These are phyloP conservation scores for Papilio protenor DNA, from an alignment of 2,888 invertebrate genomes.

Conservation along the genomic window DNA sequence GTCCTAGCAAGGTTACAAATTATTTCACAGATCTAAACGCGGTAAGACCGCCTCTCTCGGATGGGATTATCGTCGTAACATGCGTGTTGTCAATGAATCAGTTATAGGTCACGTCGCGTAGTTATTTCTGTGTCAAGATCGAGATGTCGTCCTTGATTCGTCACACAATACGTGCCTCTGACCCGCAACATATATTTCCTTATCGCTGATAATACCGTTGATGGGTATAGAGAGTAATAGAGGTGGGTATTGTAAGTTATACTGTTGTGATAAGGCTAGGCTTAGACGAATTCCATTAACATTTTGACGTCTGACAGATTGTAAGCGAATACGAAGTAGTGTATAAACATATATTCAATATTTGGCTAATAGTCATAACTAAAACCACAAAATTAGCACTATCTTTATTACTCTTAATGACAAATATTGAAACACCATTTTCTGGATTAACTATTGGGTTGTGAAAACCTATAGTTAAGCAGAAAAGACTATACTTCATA, in stretches of 20 bases:
- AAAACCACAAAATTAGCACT: too few relatives aligned
- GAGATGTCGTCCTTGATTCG: conserved; percentile 34
- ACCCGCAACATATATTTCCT: conserved; percentile 18
- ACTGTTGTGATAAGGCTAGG: not conserved
- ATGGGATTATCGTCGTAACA: not conserved
- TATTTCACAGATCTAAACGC: too few relatives aligned
- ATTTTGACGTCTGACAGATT: too few relatives aligned
- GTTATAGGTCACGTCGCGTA: conserved; percentile 13
- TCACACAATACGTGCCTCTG: conserved; percentile 16
- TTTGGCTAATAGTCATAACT: too few relatives aligned
- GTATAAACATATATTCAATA: too few relatives aligned
- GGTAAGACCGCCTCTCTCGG: not conserved
- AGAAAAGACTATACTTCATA: not conserved
- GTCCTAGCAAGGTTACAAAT: too few relatives aligned
- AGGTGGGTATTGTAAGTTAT: not conserved
- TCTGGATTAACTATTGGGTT: too few relatives aligned
- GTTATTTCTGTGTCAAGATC: conserved; percentile 40
- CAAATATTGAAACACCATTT: too few relatives aligned
- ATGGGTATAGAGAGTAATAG: conserved; percentile 15
- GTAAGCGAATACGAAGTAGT: too few relatives aligned
- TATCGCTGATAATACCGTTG: conserved; percentile 21
- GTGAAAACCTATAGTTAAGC: too few relatives aligned
- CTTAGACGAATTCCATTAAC: too few relatives aligned
- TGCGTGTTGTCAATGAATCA: not conserved
- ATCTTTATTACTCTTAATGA: too few relatives aligned